Evolutionary conservation across 2,888 invertebrate genomes (phyloP).

Genomic region (Thysanoteuthis rhombus): DNA sequence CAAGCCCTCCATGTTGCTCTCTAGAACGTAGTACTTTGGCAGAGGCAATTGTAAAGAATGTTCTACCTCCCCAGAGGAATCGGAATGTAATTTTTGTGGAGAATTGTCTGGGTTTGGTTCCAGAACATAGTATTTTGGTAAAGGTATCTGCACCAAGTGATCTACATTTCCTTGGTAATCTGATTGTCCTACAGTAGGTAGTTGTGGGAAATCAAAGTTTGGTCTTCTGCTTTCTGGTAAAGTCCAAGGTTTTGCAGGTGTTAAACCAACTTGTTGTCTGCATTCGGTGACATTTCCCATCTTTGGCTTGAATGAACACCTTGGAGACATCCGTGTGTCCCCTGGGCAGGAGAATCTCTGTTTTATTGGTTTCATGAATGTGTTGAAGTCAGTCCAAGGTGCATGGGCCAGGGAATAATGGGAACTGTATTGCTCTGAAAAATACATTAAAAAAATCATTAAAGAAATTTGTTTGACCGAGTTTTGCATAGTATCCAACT

Average conservation of each 20-base stretch:
- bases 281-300: background rate
- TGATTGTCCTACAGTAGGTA: background rate
- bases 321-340: background rate
- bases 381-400: background rate
- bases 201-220: background rate
- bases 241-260: slow-evolving; percentile 12
- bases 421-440: slow-evolving; percentile 12
- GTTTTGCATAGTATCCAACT: too few relatives aligned
- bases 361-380: background rate
- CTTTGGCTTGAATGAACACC: background rate
- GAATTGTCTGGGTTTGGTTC: background rate
- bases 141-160: background rate
- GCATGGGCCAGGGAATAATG: background rate
- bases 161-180: slow-evolving; percentile 12
- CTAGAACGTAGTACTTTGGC: background rate
- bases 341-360: background rate
- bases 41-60: background rate
- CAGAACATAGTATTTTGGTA: background rate
- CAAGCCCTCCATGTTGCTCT: background rate
- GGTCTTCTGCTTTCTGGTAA: background rate
- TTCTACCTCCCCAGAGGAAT: background rate
- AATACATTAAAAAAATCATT: too few relatives aligned
- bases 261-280: background rate
- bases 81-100: background rate
- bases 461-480: too few relatives aligned